phyloP scores from a whole-genome alignment of 2,888 invertebrate genomes.

The Mantis religiosa region DNA sequence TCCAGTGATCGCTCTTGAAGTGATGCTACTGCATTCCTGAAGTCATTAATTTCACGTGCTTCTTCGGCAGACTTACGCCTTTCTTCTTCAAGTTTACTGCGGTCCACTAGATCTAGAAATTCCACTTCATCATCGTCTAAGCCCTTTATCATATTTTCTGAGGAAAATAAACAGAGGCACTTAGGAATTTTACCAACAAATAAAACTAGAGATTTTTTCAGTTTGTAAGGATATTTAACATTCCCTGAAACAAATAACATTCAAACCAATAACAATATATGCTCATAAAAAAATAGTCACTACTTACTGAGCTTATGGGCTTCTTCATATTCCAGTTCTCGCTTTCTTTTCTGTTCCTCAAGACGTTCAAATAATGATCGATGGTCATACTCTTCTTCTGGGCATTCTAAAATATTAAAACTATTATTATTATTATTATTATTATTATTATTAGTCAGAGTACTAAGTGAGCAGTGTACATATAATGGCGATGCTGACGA shows the following conservation, averaged over 20 bases:
- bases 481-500: no score
- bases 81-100: constrained; percentile 79
- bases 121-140: constrained; percentile 95
- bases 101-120: constrained; percentile 86
- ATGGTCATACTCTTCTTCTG: constrained; percentile 78
- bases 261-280: not conserved
- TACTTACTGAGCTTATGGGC: constrained; percentile 88
- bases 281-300: not conserved
- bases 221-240: no score
- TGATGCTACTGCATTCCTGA: constrained; percentile 65
- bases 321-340: constrained; percentile 92
- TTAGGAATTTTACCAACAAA: no score
- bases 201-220: no score
- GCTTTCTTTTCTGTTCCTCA: constrained; percentile 87
- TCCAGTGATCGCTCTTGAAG: constrained; percentile 63
- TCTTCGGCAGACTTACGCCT: constrained; percentile 81
- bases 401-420: constrained; percentile 62
- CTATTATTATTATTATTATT: no score
- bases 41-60: constrained; percentile 77
- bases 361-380: constrained; percentile 88
- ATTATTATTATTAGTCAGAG: no score
- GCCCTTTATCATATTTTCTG: constrained; percentile 66
- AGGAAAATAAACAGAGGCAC: not conserved
- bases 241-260: not conserved
- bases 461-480: no score